A percentile compares a stretch with the other conserved stretches of the same genome.
Conservation (phyloP, 2,113 vertebrate genomes). For the Catharus minimus region DNA sequence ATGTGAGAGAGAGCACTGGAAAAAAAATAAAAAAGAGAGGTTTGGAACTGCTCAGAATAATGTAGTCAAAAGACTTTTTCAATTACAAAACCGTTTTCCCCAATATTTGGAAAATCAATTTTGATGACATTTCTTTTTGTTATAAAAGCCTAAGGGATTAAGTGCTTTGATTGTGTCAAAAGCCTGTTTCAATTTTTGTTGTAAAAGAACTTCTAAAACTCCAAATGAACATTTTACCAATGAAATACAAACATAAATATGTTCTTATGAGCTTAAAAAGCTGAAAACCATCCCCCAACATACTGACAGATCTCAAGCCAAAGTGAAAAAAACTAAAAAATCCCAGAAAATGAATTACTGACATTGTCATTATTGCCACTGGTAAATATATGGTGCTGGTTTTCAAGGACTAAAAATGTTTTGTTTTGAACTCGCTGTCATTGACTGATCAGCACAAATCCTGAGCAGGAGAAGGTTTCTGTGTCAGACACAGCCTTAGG, state of each 20-base stretch:
- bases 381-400: background rate
- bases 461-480: background rate
- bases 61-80: background rate
- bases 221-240: background rate
- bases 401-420: conserved; percentile 8
- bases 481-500: background rate
- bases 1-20: background rate
- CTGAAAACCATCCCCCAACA: background rate
- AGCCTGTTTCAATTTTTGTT: background rate
- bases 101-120: conserved; percentile 19
- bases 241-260: background rate
- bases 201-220: background rate
- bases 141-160: background rate
- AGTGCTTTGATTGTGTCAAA: background rate
- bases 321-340: background rate
- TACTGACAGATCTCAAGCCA: background rate
- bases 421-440: conserved; percentile 1
- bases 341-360: background rate
- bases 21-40: background rate
- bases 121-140: background rate
- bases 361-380: background rate
- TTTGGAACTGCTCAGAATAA: background rate
- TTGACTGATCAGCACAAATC: background rate
- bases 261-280: background rate
- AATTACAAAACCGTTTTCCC: background rate